Base-by-base conservation (phyloP, 2,888 invertebrate species). In the Trichopria drosophilae region DNA sequence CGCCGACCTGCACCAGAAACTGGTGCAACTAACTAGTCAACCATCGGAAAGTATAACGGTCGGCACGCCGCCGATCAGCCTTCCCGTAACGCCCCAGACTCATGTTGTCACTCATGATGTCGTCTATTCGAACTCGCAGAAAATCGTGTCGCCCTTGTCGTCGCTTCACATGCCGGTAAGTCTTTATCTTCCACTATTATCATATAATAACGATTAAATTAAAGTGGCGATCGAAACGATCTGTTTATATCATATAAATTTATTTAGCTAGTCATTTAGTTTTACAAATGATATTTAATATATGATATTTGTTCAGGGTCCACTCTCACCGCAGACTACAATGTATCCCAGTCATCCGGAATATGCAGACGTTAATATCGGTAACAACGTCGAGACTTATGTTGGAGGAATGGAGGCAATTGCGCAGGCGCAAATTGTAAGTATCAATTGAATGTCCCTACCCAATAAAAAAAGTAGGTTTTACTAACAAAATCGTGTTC, bases 71-170 rank as follows among this genome's bases (percentile, higher is more conserved):
- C 82, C 82, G 40, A 81, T 82, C 12, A 81, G 80, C 61, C 80
- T 81, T 64, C 79, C 80, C 6, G 78, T 84, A 59, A 84, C 86
- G 23, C 87, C 87, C 5, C 85, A 84, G 71, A 55, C n/a, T n/a
- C n/a, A n/a, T n/a, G n/a, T n/a, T n/a, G n/a, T n/a, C n/a, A n/a
- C n/a, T n/a, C n/a, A n/a, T n/a, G n/a, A n/a, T n/a, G n/a, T n/a
- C n/a, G n/a, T n/a, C n/a, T n/a, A n/a, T n/a, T n/a, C n/a, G n/a
- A n/a, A n/a, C n/a, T n/a, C n/a, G n/a, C n/a, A n/a, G n/a, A n/a
- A n/a, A n/a, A n/a, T n/a, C n/a, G n/a, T n/a, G n/a, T n/a, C n/a
- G n/a, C n/a, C n/a, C n/a, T n/a, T n/a, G n/a, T n/a, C n/a, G n/a
- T n/a, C n/a, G n/a, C n/a, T n/a, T n/a, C n/a, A n/a, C n/a, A n/a